These are phyloP conservation scores for Phoebastria nigripes DNA, from an alignment of 2,797 vertebrate species.

Conservation along the genomic window DNA sequence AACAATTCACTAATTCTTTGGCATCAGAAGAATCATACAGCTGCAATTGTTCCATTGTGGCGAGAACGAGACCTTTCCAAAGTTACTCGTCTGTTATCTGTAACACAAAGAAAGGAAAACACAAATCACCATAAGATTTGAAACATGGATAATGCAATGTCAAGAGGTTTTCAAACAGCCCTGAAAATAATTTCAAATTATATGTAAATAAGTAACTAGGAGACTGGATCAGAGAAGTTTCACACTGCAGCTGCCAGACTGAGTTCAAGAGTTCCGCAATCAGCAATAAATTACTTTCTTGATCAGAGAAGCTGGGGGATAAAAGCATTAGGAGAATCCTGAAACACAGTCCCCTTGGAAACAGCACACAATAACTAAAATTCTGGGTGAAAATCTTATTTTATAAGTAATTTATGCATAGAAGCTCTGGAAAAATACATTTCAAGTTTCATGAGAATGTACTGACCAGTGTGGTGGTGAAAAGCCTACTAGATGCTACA, in stretches of 20 bases:
- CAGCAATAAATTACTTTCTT: constrained; percentile 77
- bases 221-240: constrained; percentile 80
- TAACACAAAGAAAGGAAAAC: constrained; percentile 73
- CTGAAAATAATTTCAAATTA: constrained; percentile 70
- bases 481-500: not conserved
- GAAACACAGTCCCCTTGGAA: constrained; percentile 67
- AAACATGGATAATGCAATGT: constrained; percentile 63
- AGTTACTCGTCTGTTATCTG: constrained; percentile 90
- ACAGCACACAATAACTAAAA: constrained; percentile 54
- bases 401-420: constrained; percentile 28
- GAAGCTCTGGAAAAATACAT: constrained; percentile 45
- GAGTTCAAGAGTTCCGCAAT: constrained; percentile 80
- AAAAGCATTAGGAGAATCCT: constrained; percentile 73
- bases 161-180: constrained; percentile 71
- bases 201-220: constrained; percentile 80
- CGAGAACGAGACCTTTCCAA: constrained; percentile 97
- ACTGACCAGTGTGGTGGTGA: constrained; percentile 38
- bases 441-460: constrained; percentile 58
- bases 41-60: constrained; percentile 85
- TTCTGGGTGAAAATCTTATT: constrained; percentile 35
- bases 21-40: constrained; percentile 86
- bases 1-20: constrained; percentile 81
- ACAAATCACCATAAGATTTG: constrained; percentile 61
- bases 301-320: constrained; percentile 75
- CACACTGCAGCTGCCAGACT: constrained; percentile 71